Conservation (phyloP, 37 sponge, comb jelly and placozoan species). For the Haliclona indistincta region DNA sequence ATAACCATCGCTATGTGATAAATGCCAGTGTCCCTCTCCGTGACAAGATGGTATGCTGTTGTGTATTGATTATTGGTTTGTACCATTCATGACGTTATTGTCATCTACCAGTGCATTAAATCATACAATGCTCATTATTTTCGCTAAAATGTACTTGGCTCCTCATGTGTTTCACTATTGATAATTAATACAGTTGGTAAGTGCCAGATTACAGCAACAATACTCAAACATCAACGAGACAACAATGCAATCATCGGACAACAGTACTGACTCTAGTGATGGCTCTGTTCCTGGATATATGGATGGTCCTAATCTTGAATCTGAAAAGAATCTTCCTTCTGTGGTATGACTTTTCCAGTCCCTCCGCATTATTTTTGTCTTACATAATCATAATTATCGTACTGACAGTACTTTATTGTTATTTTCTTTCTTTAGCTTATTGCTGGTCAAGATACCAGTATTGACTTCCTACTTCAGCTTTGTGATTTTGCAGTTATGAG, state of each 20-base stretch:
- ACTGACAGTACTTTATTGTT: not conserved
- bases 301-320: constrained; percentile 74
- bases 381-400: not conserved
- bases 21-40: constrained; percentile 58
- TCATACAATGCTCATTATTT: too few relatives aligned
- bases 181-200: too few relatives aligned
- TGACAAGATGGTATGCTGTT: constrained; percentile 64
- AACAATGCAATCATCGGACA: constrained; percentile 72
- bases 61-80: too few relatives aligned
- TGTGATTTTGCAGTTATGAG: constrained; percentile 77
- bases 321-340: constrained; percentile 76
- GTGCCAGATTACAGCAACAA: not conserved
- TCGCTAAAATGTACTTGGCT: too few relatives aligned
- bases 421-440: constrained; percentile 47
- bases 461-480: constrained; percentile 54
- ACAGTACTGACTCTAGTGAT: constrained; percentile 74
- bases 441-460: constrained; percentile 31
- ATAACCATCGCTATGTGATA: constrained; percentile 67
- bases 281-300: constrained; percentile 44
- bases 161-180: too few relatives aligned
- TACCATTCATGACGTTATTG: too few relatives aligned
- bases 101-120: too few relatives aligned
- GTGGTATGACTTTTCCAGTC: constrained; percentile 55
- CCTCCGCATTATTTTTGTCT: constrained; percentile 3
- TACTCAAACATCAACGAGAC: constrained; percentile 35